Evolutionary conservation across 2,888 invertebrate species (phyloP), one percentile per base, ranked within the genome.

Genomic region (Drosophila nr. medialis): DNA sequence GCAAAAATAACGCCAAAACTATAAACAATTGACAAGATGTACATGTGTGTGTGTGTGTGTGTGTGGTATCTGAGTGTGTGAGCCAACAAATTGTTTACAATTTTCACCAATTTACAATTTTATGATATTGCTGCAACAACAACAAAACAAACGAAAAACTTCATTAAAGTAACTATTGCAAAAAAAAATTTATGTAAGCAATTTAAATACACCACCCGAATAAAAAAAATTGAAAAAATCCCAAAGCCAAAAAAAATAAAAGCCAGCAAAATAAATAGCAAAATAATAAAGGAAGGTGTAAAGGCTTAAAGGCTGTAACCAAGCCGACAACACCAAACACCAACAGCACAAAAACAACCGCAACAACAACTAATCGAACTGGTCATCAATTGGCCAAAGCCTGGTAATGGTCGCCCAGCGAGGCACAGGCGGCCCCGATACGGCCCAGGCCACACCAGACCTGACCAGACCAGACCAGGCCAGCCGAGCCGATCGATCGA

Each of bases 311-410:
- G 84, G 73, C 84, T 73, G 88, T 64, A 69, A 64, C 72, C 79
- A 72, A 75, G 77, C 74, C 80, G 77, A 64, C 72, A 78, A 45
- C 62, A 38, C 58, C 54, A 76, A 64, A 66, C 77, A 66, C 49
- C 66, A 74, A 50, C 53, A 53, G 49, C 40, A 60, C 62, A 36
- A 59, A 66, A 61, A 18, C 56, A 69, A 27, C 58, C 56, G 7
- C 54, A 71, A 24, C 59, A 66, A 4, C 84, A 88, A 86, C 86
- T 89, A 89, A 89, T 89, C 90, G 89, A 88, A 88, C 84, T 89
- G 89, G 88, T 89, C 90, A 90, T 89, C 89, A 89, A 89, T 88
- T 89, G 88, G 81, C 80, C 88, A 88, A 86, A 80, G 89, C 78
- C 77, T 75, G 60, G 75, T 81, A 90, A 86, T 86, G 84, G 81